Conservation (phyloP, 2,888 invertebrate genomes). For the Andrena marginata region DNA sequence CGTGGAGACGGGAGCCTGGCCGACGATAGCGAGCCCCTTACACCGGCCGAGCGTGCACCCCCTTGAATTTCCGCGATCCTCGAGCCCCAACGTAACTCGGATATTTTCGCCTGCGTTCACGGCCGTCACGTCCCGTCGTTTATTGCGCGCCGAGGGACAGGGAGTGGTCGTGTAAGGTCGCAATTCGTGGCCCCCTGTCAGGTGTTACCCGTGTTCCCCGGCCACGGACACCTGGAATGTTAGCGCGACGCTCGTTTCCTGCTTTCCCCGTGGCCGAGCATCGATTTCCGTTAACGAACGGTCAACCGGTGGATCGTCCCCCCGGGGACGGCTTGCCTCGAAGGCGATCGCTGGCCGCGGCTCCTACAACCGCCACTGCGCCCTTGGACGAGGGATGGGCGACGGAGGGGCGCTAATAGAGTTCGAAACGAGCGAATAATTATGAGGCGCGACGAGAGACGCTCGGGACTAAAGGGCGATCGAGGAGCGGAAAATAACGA, state of each 20-base stretch:
- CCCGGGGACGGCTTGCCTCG: background rate
- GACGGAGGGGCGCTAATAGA: too few species aligned
- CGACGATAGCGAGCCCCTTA: too few species aligned
- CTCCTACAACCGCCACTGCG: background rate
- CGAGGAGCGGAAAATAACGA: too few species aligned
- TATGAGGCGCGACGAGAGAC: background rate
- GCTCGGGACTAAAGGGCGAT: too few species aligned
- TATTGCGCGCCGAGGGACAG: conserved; percentile 16
- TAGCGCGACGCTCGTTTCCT: background rate
- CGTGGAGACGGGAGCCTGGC: background rate
- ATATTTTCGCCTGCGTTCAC: conserved; percentile 23
- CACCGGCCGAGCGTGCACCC: background rate
- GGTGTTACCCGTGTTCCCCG: background rate
- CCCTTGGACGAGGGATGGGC: too few species aligned
- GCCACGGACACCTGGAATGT: conserved; percentile 12
- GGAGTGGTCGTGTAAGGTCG: background rate
- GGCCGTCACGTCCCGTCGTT: conserved; percentile 20
- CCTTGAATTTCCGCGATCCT: conserved; percentile 15
- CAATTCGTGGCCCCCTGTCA: conserved; percentile 21
- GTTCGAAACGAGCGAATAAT: background rate
- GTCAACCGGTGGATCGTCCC: background rate
- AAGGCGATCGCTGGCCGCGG: background rate
- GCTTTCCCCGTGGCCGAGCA: background rate
- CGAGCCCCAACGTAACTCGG: conserved; percentile 5
- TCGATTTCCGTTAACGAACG: conserved; percentile 31